phyloP scores from a whole-genome alignment of 2,113 vertebrate genomes.

The Myxocyprinus asiaticus region DNA sequence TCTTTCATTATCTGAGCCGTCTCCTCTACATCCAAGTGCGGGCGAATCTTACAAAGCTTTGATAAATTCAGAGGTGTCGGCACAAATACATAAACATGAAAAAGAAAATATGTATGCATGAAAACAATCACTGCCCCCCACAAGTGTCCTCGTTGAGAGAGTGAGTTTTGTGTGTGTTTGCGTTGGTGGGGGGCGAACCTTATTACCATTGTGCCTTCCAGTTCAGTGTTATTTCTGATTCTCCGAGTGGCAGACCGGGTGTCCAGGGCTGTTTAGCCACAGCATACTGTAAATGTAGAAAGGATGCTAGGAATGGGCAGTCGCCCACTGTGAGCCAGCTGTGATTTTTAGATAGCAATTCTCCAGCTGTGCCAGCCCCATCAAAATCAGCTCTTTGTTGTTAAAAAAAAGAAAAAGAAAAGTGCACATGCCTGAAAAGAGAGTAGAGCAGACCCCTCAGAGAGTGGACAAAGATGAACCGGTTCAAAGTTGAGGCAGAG shows the following conservation, averaged over 20 bases:
- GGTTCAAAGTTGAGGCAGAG: slow-evolving; percentile 16
- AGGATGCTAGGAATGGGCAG: slow-evolving; percentile 32
- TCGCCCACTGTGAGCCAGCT: slow-evolving; percentile 44
- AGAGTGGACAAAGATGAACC: slow-evolving; percentile 28
- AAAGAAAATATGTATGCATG: slow-evolving; percentile 22
- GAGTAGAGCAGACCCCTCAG: slow-evolving; percentile 14
- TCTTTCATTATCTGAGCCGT: slow-evolving; percentile 19
- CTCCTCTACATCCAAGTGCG: slow-evolving; percentile 3
- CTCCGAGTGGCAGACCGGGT: slow-evolving; percentile 30
- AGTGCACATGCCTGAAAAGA: slow-evolving; percentile 26
- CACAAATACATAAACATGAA: slow-evolving; percentile 25
- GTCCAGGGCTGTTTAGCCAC: slow-evolving; percentile 39
- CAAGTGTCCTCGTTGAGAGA: slow-evolving; percentile 8
- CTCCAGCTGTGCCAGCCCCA: slow-evolving; percentile 54
- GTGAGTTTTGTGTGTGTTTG: not conserved
- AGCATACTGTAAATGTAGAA: slow-evolving; percentile 44
- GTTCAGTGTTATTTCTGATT: slow-evolving; percentile 28
- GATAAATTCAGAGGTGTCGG: slow-evolving; percentile 7
- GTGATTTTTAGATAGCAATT: slow-evolving; percentile 58
- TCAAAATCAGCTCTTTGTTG: slow-evolving; percentile 56
- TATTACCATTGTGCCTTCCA: slow-evolving; percentile 32
- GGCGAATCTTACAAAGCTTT: slow-evolving; percentile 41
- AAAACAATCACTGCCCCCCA: slow-evolving; percentile 7
- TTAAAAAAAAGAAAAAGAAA: slow-evolving; percentile 23
- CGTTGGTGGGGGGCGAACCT: not conserved